Percentiles rank a stretch among this genome's conserved stretches.
Conservation (phyloP, 37 sponge, comb jelly and placozoan genomes). For the Lycopodina hypogea region DNA sequence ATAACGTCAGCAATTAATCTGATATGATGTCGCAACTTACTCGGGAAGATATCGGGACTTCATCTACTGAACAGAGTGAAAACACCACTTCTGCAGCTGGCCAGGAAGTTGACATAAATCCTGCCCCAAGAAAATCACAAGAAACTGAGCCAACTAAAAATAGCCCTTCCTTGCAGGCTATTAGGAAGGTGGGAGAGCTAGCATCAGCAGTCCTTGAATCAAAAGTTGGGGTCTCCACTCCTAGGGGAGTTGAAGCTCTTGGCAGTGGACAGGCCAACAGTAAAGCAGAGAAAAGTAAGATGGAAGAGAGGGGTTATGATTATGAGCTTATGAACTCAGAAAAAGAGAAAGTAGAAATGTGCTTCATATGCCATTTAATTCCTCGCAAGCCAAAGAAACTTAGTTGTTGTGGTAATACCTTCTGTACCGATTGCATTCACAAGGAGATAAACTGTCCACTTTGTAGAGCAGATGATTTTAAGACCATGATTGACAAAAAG, state of each 20-base stretch:
- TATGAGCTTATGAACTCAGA: not conserved
- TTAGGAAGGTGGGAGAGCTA: too few relatives aligned
- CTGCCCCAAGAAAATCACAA: too few relatives aligned
- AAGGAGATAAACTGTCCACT: not conserved
- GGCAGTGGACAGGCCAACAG: not conserved
- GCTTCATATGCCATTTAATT: slow-evolving; percentile 5
- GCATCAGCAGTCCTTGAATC: too few relatives aligned
- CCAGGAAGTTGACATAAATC: too few relatives aligned
- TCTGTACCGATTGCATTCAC: not conserved
- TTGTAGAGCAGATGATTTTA: not conserved
- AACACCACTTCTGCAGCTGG: too few relatives aligned
- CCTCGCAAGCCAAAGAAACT: slow-evolving; percentile 1
- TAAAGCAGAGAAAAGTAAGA: not conserved
- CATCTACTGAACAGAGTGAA: too few relatives aligned
- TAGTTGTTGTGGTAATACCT: slow-evolving; percentile 1
- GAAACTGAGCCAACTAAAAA: too few relatives aligned
- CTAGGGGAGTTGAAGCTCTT: not conserved
- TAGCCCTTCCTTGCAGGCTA: too few relatives aligned
- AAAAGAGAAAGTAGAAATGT: not conserved
- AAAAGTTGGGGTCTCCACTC: too few relatives aligned
- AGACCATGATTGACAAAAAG: not conserved
- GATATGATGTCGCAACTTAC: too few relatives aligned
- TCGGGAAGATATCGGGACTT: too few relatives aligned
- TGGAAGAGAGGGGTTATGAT: slow-evolving; percentile 9
- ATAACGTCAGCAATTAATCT: too few relatives aligned